Evolutionary conservation across 2,113 vertebrate genomes (phyloP).

Genomic region (Hippocampus zosterae): DNA sequence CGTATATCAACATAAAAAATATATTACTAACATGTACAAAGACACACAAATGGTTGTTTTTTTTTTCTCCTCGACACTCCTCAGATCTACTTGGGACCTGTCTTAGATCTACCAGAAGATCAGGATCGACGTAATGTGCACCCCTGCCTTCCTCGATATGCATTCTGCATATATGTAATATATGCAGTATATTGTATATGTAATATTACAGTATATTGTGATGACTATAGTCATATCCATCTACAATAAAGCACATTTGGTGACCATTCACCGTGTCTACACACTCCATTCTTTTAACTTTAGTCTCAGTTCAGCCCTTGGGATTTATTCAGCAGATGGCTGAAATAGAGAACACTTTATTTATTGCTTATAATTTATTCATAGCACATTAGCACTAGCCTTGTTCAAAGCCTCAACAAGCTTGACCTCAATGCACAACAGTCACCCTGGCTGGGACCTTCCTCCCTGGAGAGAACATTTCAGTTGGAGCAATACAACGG

Average conservation of each 20-base stretch:
- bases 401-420: constrained; percentile 41
- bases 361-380: constrained; percentile 23
- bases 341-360: no score
- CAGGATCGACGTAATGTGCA: no score
- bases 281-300: background rate
- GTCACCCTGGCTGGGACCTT: constrained; percentile 42
- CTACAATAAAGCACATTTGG: no score
- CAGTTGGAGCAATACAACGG: constrained; percentile 51
- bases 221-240: no score
- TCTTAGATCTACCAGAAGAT: no score
- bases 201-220: background rate
- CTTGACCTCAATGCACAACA: constrained; percentile 50
- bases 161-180: background rate
- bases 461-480: constrained; percentile 58
- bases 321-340: no score
- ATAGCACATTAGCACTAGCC: constrained; percentile 7
- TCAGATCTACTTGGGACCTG: no score
- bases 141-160: background rate
- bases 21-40: no score
- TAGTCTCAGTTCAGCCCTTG: background rate
- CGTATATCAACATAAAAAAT: no score
- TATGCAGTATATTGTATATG: background rate
- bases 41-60: no score
- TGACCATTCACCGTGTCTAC: background rate
- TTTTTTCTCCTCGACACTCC: no score